Evolutionary conservation across 2,797 vertebrate species (phyloP).

Genomic region (Phyllotis vaccarum): DNA sequence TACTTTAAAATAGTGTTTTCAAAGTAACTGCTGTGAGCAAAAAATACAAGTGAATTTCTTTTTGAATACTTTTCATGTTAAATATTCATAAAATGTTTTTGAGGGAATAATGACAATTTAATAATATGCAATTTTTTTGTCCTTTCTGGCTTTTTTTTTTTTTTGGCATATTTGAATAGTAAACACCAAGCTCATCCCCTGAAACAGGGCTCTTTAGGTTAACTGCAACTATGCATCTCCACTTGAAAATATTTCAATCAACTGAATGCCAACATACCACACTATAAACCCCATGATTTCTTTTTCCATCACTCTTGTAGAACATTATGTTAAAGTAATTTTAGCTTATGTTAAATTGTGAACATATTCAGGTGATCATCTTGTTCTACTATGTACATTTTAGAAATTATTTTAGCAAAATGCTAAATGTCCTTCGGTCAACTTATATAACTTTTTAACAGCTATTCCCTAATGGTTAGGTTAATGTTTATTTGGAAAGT

Average conservation of each 20-base stretch:
- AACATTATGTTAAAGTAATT: slow-evolving; percentile 42
- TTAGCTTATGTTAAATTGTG: slow-evolving; percentile 39
- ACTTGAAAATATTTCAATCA: slow-evolving; percentile 16
- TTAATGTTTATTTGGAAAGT: slow-evolving; percentile 48
- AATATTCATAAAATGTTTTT: slow-evolving; percentile 61
- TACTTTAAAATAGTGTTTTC: slow-evolving; percentile 59
- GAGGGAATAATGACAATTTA: slow-evolving; percentile 20
- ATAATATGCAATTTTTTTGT: slow-evolving; percentile 29
- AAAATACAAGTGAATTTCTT: slow-evolving; percentile 38
- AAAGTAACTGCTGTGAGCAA: slow-evolving; percentile 69
- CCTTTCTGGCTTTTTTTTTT: slow-evolving; percentile 57
- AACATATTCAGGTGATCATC: slow-evolving; percentile 7
- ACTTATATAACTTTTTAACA: background rate
- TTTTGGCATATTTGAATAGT: slow-evolving; percentile 49
- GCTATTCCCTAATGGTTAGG: background rate
- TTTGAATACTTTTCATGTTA: slow-evolving; percentile 64
- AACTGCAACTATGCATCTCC: background rate
- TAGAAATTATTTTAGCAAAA: slow-evolving; percentile 49
- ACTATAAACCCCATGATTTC: background rate
- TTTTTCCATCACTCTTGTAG: slow-evolving; percentile 38
- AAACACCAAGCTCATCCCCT: background rate
- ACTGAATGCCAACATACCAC: background rate
- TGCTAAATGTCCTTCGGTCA: slow-evolving; percentile 2
- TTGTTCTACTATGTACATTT: slow-evolving; percentile 57
- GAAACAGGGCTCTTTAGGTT: background rate